Percentiles rank a stretch among this genome's conserved stretches.
phyloP scores from a whole-genome alignment of 2,888 invertebrate genomes.

The Lapara coniferarum region DNA sequence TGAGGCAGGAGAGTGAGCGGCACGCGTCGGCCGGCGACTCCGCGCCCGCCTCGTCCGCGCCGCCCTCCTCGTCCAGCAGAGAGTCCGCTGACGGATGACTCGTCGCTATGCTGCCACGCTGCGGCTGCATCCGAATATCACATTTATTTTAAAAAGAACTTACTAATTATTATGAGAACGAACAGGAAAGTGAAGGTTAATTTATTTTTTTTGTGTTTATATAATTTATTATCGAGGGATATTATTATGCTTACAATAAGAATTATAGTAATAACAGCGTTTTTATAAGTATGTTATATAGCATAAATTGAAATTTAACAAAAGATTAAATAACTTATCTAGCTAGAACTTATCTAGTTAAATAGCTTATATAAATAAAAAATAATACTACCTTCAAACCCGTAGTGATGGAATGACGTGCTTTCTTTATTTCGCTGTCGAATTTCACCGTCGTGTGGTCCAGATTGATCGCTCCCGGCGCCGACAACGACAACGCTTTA shows the following conservation, averaged over 20 bases:
- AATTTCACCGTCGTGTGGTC: conserved; percentile 89
- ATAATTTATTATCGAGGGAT: too few species aligned
- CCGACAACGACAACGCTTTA: conserved; percentile 91
- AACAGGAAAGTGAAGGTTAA: too few species aligned
- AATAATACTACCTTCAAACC: conserved; percentile 62
- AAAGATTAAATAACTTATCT: too few species aligned
- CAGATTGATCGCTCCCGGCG: conserved; percentile 93
- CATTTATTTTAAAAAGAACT: too few species aligned
- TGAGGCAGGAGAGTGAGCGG: conserved; percentile 92
- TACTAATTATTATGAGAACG: too few species aligned
- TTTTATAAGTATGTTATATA: too few species aligned
- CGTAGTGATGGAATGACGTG: conserved; percentile 76
- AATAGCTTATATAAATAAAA: neutral
- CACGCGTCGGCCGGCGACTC: conserved; percentile 87
- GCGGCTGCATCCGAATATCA: conserved; percentile 36
- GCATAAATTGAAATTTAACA: too few species aligned
- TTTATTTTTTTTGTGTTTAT: too few species aligned
- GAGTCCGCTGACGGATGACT: conserved; percentile 82
- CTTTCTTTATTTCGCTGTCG: conserved; percentile 83
- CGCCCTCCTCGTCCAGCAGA: conserved; percentile 69
- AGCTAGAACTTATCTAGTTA: too few species aligned
- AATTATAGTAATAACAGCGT: too few species aligned
- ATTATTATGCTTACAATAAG: too few species aligned
- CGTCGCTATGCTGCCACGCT: conserved; percentile 69
- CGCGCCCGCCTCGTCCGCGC: conserved; percentile 44